phyloP scores from a whole-genome alignment of 2,797 vertebrate genomes.

The Sebastes taczanowskii region DNA sequence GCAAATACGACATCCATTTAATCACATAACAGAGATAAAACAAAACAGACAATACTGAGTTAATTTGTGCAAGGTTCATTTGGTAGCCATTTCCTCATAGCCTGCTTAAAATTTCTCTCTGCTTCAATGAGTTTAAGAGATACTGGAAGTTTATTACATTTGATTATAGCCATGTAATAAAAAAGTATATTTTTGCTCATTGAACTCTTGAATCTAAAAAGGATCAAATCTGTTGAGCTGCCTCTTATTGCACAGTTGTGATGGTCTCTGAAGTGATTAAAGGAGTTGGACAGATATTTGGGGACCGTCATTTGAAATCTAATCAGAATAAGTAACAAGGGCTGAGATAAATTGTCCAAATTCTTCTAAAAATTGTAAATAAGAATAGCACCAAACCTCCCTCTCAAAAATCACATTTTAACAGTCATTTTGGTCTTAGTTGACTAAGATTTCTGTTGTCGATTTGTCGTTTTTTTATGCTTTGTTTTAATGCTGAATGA shows the following conservation, averaged over 20 bases:
- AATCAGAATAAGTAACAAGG: background rate
- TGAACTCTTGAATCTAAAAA: background rate
- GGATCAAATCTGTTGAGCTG: background rate
- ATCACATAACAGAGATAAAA: too few relatives aligned
- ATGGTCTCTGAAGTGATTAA: background rate
- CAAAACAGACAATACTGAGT: too few relatives aligned
- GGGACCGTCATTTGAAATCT: background rate
- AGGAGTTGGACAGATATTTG: background rate
- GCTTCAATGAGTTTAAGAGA: background rate
- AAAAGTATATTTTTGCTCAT: background rate
- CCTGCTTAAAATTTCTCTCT: background rate
- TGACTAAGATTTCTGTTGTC: too few relatives aligned
- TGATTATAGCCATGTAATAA: background rate
- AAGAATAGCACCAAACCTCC: too few relatives aligned
- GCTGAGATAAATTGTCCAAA: background rate
- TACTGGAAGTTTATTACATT: background rate
- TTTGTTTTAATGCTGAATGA: too few relatives aligned
- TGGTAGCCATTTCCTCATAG: background rate
- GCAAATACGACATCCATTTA: too few relatives aligned
- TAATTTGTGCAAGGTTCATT: too few relatives aligned
- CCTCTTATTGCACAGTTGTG: background rate
- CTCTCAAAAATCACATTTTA: too few relatives aligned
- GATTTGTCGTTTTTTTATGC: too few relatives aligned
- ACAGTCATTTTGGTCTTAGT: too few relatives aligned
- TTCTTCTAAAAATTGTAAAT: background rate